phyloP scores from a whole-genome alignment of 1,140 invertebrate species.

The Lysiphlebus fabarum region DNA sequence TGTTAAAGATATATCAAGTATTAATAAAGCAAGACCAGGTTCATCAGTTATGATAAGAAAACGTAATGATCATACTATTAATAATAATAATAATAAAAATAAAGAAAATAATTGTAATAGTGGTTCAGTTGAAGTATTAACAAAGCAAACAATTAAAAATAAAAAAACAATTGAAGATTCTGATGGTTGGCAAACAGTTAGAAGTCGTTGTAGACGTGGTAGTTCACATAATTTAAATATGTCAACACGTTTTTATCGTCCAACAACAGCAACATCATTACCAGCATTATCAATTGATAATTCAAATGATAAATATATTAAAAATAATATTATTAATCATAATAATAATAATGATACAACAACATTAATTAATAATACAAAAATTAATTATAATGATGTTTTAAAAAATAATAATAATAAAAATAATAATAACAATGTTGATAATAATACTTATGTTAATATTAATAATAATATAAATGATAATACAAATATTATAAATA shows the following conservation, averaged over 20 bases:
- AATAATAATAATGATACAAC: slow-evolving; percentile 27
- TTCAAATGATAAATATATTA: slow-evolving; percentile 48
- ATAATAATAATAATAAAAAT: slow-evolving; percentile 17
- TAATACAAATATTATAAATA: slow-evolving; percentile 16
- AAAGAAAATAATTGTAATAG: slow-evolving; percentile 36
- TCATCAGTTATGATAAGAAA: slow-evolving; percentile 39
- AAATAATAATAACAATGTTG: slow-evolving; percentile 38
- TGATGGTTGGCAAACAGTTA: slow-evolving; percentile 68
- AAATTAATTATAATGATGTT: slow-evolving; percentile 30
- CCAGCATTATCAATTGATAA: slow-evolving; percentile 58
- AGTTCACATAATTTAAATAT: slow-evolving; percentile 50
- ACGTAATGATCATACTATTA: slow-evolving; percentile 30
- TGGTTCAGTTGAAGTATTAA: slow-evolving; percentile 42
- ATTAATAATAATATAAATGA: slow-evolving; percentile 18
- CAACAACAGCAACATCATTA: slow-evolving; percentile 59
- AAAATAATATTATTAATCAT: slow-evolving; percentile 32
- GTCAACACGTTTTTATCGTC: slow-evolving; percentile 55
- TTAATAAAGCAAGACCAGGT: slow-evolving; percentile 37
- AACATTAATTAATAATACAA: slow-evolving; percentile 27
- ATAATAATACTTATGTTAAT: slow-evolving; percentile 12
- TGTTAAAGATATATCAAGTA: slow-evolving; percentile 32
- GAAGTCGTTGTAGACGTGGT: slow-evolving; percentile 53
- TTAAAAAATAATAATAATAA: slow-evolving; percentile 19
- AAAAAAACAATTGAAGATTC: slow-evolving; percentile 39
- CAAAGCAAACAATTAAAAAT: slow-evolving; percentile 27